Evolutionary conservation across 30 jellyfish, hydroid and myxozoan species (phyloP), one percentile per base, ranked within the genome.

Genomic region (Turritopsis dohrnii): DNA sequence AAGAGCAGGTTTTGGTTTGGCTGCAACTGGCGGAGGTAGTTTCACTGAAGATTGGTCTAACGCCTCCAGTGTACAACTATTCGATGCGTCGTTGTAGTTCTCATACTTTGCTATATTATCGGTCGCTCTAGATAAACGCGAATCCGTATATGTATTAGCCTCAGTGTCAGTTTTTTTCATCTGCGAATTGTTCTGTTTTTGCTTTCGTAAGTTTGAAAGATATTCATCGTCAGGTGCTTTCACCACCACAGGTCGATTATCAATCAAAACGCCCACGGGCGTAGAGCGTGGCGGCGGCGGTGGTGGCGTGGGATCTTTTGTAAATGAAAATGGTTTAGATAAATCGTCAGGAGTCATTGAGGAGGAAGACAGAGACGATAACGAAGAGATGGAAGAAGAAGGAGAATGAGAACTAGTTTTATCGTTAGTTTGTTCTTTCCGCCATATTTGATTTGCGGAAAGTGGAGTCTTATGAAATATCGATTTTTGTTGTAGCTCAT

Each of bases 371-470:
- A 92, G 22, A 1, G 96, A 88, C 21, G 98, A 92, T 8, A 92
- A 85, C 16, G 98, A 93, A 18, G 96, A 93, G 21, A 88, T 65
- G 21, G 98, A 88, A 8, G 98, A 88, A 1, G 96, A 84, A 1
- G 96, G 96, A 53, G 98, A 85, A 29, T 75, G 95, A 24, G 75
- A n/a, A 26, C 54, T 28, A 74, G 83, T n/a, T 28, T 28, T 28
- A n/a, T 74, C 27, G 65, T 74, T 19, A 3, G 29, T 27, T 21
- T 21, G 85, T 21, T 79, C 85, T 21, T 22, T 79, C 66, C 84
- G 76, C 83, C 83, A 74, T 24, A 74, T 29, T 29, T 65, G 88
- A 65, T 81, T 65, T 0, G 85, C 88, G 26, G 88, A 81, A 23
- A 81, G 54, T 41, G 83, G 84, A 21, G 81, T 13, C 7, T 84